Conservation (phyloP, 2,888 invertebrate species). For the Euplagia quadripunctaria region DNA sequence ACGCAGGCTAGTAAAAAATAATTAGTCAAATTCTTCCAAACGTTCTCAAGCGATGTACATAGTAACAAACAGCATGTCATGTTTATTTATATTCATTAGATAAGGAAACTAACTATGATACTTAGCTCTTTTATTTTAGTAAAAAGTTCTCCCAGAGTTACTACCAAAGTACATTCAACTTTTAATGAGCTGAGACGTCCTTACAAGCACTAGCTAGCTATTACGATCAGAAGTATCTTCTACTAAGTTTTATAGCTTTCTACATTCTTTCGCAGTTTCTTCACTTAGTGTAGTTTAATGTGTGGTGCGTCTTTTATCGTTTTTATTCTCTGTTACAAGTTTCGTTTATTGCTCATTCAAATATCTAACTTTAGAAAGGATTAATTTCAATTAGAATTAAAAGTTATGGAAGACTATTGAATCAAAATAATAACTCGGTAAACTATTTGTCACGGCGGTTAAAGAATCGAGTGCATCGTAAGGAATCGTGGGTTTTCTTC, state of each 20-base stretch:
- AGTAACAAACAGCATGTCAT: not conserved
- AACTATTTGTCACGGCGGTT: too few relatives aligned
- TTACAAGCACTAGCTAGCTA: not conserved
- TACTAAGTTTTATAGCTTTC: not conserved
- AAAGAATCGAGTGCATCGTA: too few relatives aligned
- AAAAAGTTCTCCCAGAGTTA: not conserved
- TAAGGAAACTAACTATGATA: not conserved
- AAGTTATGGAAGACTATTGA: not conserved
- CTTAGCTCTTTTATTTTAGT: not conserved
- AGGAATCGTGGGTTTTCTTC: too few relatives aligned
- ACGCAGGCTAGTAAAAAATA: not conserved
- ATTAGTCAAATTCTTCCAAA: not conserved
- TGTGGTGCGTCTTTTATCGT: not conserved
- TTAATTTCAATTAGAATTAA: not conserved
- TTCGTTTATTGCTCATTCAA: not conserved
- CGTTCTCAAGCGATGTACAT: too few relatives aligned
- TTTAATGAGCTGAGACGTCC: not conserved
- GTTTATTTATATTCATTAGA: not conserved
- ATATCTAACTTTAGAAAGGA: not conserved
- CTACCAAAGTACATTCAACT: not conserved
- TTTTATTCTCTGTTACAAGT: not conserved
- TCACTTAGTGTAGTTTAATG: not conserved
- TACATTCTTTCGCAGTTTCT: not conserved
- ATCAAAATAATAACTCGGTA: too few relatives aligned
- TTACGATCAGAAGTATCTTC: not conserved